These are phyloP conservation scores for Leptodactylus fuscus DNA, from an alignment of 2,113 vertebrate genomes.

Conservation along the genomic window DNA sequence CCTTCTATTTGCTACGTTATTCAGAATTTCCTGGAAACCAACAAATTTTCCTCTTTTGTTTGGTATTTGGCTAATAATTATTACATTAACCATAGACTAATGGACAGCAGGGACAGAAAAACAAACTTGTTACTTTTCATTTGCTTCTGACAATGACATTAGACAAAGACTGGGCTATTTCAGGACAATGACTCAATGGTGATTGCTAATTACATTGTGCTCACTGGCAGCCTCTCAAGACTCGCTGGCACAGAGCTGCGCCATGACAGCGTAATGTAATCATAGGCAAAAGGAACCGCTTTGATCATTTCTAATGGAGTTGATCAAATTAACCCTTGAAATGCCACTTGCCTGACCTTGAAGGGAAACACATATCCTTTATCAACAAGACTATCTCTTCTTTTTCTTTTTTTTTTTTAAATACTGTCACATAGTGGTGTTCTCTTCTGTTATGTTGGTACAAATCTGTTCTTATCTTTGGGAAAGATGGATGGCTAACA, in stretches of 20 bases:
- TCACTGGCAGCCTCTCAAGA: slow-evolving; percentile 41
- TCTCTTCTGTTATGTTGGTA: no score
- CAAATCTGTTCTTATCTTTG: no score
- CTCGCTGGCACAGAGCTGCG: neutral
- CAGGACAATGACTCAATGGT: slow-evolving; percentile 52
- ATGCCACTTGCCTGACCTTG: neutral
- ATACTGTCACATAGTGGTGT: no score
- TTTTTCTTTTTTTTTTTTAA: no score
- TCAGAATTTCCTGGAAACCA: neutral
- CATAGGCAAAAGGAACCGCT: neutral
- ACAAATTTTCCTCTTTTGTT: neutral
- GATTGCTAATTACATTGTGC: slow-evolving; percentile 49
- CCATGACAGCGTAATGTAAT: slow-evolving; percentile 24
- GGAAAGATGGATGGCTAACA: no score
- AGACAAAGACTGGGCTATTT: slow-evolving; percentile 34
- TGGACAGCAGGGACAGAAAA: neutral
- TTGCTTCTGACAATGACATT: neutral
- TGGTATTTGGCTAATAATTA: neutral
- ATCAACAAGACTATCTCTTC: no score
- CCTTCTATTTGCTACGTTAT: no score
- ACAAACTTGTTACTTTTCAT: neutral
- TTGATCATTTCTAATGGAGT: neutral
- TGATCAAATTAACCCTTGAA: neutral
- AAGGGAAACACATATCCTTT: neutral
- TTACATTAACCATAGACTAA: neutral